Percentiles rank a stretch among this genome's conserved stretches.
These are phyloP conservation scores for Chinchilla lanigera DNA, from an alignment of 2,113 vertebrate species.

Conservation along the genomic window DNA sequence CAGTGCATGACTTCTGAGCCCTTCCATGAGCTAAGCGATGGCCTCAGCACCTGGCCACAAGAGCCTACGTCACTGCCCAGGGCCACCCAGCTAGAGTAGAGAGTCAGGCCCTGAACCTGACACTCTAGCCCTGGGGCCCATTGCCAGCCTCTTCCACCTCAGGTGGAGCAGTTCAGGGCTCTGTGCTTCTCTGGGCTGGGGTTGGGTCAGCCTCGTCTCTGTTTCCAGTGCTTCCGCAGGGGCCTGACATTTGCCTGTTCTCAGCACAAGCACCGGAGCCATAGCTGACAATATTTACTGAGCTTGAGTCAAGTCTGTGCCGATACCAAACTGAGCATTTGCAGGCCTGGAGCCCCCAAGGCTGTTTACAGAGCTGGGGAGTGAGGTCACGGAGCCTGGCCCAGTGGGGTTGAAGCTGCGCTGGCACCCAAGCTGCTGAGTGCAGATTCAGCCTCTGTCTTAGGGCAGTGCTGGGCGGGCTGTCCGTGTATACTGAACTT, in stretches of 20 bases:
- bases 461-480: fast-evolving
- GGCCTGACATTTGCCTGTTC: neutral
- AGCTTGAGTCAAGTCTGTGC: neutral
- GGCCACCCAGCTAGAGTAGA: neutral
- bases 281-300: neutral
- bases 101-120: neutral
- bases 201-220: neutral
- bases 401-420: neutral
- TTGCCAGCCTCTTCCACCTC: neutral
- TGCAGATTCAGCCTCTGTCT: too few relatives aligned
- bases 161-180: neutral
- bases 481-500: neutral
- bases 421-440: neutral
- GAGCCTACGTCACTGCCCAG: neutral
- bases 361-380: neutral
- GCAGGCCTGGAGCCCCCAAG: too few relatives aligned
- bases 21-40: fast-evolving
- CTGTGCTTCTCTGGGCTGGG: neutral
- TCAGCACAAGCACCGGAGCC: neutral
- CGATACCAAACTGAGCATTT: neutral
- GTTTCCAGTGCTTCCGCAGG: neutral
- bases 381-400: neutral
- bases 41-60: neutral
- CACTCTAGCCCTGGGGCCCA: too few relatives aligned
- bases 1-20: neutral